phyloP scores from a whole-genome alignment of 2,888 invertebrate species.

The Drosophila macrospina region DNA sequence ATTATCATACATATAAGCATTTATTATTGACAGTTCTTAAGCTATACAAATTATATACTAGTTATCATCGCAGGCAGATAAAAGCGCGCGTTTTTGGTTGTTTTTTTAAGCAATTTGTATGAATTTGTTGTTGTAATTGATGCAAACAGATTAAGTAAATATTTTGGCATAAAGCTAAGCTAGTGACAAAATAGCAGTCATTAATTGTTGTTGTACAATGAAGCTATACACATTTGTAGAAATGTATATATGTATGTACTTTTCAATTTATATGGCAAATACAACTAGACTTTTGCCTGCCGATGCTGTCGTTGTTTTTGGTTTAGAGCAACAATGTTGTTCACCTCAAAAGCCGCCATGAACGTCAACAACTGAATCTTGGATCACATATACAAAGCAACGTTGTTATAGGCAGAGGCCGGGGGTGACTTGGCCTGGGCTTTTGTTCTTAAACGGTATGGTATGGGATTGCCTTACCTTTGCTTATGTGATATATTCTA shows the following conservation, averaged over 20 bases:
- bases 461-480: constrained; percentile 50
- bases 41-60: constrained; percentile 53
- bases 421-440: neutral
- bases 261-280: constrained; percentile 67
- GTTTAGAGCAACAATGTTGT: constrained; percentile 71
- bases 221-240: constrained; percentile 16
- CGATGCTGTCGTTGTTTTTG: constrained; percentile 32
- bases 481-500: constrained; percentile 14
- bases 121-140: constrained; percentile 61
- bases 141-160: constrained; percentile 69
- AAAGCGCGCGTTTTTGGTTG: constrained; percentile 45
- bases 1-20: neutral
- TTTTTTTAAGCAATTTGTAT: constrained; percentile 48
- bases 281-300: constrained; percentile 41
- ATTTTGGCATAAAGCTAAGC: constrained; percentile 62
- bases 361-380: constrained; percentile 71
- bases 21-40: constrained; percentile 41
- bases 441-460: constrained; percentile 13
- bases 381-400: constrained; percentile 51
- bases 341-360: constrained; percentile 83
- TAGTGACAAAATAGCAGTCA: constrained; percentile 71
- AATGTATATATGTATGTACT: constrained; percentile 20
- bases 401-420: constrained; percentile 2
- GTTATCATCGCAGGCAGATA: constrained; percentile 50
- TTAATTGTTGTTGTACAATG: constrained; percentile 65